Evolutionary conservation across 2,113 vertebrate species (phyloP).

Genomic region (Archocentrus centrarchus): DNA sequence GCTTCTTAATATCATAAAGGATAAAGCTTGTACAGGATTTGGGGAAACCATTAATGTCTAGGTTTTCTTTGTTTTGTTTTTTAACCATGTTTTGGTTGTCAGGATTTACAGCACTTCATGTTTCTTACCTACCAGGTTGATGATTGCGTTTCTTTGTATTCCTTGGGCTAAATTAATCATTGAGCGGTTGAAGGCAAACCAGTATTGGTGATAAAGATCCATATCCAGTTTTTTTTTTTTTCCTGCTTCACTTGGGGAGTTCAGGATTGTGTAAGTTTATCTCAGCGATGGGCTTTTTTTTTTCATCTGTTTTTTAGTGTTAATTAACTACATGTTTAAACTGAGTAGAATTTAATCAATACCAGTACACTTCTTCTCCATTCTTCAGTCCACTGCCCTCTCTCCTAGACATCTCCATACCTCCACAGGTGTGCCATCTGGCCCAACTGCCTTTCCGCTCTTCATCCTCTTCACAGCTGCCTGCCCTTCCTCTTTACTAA

Average conservation of each 20-base stretch:
- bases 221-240: background rate
- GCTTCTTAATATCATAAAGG: background rate
- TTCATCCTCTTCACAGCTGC: background rate
- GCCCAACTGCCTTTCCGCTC: background rate
- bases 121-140: background rate
- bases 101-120: background rate
- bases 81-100: background rate
- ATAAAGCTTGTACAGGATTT: background rate
- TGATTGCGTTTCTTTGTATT: background rate
- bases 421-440: background rate
- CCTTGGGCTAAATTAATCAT: conserved; percentile 2
- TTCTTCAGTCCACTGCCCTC: background rate
- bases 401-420: background rate
- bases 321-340: background rate
- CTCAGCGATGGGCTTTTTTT: background rate
- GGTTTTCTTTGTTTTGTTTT: background rate
- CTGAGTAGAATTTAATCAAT: background rate
- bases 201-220: background rate
- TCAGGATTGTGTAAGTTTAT: background rate
- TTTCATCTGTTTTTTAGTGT: background rate
- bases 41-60: fast-evolving
- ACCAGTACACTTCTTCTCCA: background rate
- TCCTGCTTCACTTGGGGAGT: background rate
- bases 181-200: background rate
- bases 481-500: background rate